These are phyloP conservation scores for Oncopeltus fasciatus DNA, from an alignment of 1,140 invertebrate genomes.

Conservation along the genomic window DNA sequence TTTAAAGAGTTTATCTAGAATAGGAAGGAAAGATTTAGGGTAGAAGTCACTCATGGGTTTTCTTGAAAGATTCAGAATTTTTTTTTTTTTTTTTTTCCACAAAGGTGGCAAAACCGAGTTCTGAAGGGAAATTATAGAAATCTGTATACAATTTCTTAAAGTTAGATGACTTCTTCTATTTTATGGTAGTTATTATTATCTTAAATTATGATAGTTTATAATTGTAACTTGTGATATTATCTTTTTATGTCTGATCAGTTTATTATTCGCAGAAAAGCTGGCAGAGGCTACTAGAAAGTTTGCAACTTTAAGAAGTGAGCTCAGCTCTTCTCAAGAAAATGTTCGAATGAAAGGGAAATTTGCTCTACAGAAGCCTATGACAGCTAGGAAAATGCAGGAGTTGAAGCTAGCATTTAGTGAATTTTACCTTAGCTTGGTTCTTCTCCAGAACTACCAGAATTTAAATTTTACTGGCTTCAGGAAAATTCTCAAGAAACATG, in stretches of 20 bases:
- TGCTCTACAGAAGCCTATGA: slow-evolving; percentile 29
- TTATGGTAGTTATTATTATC: not conserved
- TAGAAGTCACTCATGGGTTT: too few species aligned
- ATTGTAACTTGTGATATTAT: not conserved
- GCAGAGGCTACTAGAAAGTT: slow-evolving; percentile 74
- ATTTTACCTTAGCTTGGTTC: slow-evolving; percentile 76
- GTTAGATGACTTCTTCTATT: too few species aligned
- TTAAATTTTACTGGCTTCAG: slow-evolving; percentile 84
- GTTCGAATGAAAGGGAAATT: slow-evolving; percentile 29
- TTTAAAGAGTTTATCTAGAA: too few species aligned
- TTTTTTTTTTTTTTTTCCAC: too few species aligned
- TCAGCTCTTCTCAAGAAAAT: slow-evolving; percentile 35
- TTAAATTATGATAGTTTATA: not conserved
- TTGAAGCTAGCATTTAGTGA: slow-evolving; percentile 83
- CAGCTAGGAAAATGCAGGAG: slow-evolving; percentile 58
- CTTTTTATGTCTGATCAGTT: not conserved
- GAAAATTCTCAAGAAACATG: slow-evolving; percentile 89
- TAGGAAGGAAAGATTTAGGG: too few species aligned
- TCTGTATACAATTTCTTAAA: too few species aligned
- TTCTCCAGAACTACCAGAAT: slow-evolving; percentile 58
- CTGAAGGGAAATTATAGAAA: too few species aligned
- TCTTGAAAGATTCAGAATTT: too few species aligned
- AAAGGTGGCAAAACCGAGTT: too few species aligned
- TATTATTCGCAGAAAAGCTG: slow-evolving; percentile 51
- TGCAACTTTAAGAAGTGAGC: slow-evolving; percentile 54